These are phyloP conservation scores for Astropecten irregularis DNA, from an alignment of 53 echinoderm and acorn worm species.

Conservation along the genomic window DNA sequence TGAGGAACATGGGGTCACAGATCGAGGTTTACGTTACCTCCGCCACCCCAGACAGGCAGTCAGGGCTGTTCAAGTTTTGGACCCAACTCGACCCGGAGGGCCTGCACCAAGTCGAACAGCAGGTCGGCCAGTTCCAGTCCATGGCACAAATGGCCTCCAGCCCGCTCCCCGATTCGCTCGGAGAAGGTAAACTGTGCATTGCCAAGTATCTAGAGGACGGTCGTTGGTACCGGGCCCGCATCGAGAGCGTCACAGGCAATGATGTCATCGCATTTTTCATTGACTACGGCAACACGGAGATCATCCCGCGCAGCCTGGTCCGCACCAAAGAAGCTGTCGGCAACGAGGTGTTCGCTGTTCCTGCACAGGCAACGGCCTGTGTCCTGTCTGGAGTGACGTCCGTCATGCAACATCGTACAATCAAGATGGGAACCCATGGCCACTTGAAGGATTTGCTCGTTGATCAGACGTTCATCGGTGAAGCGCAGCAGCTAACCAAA, in stretches of 20 bases:
- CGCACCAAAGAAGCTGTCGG: slow-evolving; percentile 47
- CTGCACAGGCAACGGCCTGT: slow-evolving; percentile 87
- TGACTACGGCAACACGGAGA: slow-evolving; percentile 96
- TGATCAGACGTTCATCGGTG: slow-evolving; percentile 61
- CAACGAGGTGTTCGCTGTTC: slow-evolving; percentile 35
- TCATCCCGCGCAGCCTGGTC: slow-evolving; percentile 74
- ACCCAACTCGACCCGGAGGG: slow-evolving; percentile 76
- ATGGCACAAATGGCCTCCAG: slow-evolving; percentile 22
- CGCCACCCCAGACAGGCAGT: slow-evolving; percentile 65
- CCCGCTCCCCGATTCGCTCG: slow-evolving; percentile 56
- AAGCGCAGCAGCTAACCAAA: slow-evolving; percentile 23
- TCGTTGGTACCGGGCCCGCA: slow-evolving; percentile 84
- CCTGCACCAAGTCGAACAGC: slow-evolving; percentile 62
- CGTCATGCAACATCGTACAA: slow-evolving; percentile 49
- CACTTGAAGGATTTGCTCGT: slow-evolving; percentile 63
- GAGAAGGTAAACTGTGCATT: slow-evolving; percentile 71
- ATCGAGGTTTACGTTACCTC: slow-evolving; percentile 77
- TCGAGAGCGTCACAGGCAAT: slow-evolving; percentile 84
- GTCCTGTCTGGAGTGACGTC: slow-evolving; percentile 68
- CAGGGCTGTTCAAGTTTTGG: slow-evolving; percentile 75
- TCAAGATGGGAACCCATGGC: slow-evolving; percentile 73
- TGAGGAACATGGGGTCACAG: slow-evolving; percentile 14
- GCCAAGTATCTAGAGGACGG: slow-evolving; percentile 89
- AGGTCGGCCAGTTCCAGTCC: slow-evolving; percentile 18
- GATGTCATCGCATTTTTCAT: slow-evolving; percentile 93